phyloP scores from a whole-genome alignment of 2,888 invertebrate genomes.

The Sarcophaga carnaria region DNA sequence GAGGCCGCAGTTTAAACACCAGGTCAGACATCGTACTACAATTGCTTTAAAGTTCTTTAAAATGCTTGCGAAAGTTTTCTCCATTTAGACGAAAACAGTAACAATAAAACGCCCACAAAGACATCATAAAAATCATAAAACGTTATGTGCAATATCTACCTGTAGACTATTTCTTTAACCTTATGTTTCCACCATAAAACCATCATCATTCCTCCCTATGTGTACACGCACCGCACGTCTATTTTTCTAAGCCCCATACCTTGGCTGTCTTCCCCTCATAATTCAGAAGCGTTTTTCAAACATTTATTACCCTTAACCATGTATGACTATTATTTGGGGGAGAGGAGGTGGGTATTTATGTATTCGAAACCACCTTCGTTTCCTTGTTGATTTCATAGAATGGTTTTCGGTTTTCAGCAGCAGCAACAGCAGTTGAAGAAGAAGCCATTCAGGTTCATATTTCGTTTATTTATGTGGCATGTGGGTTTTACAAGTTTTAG shows the following conservation, averaged over 20 bases:
- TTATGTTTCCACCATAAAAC: too few species aligned
- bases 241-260: background rate
- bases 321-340: background rate
- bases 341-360: background rate
- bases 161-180: too few species aligned
- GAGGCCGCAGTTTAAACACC: too few species aligned
- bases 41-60: too few species aligned
- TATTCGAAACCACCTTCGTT: background rate
- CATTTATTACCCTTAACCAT: slow-evolving; percentile 46
- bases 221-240: background rate
- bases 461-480: slow-evolving; percentile 69
- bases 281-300: slow-evolving; percentile 43
- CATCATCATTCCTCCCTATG: too few species aligned
- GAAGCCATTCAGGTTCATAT: slow-evolving; percentile 61
- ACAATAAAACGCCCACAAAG: too few species aligned
- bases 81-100: too few species aligned
- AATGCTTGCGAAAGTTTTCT: too few species aligned
- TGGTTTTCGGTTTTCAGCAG: background rate
- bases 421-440: background rate
- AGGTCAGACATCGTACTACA: too few species aligned
- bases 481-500: slow-evolving; percentile 68
- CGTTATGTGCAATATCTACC: too few species aligned
- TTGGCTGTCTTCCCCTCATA: slow-evolving; percentile 27
- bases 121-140: too few species aligned
- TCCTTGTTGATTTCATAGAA: background rate